phyloP scores from a whole-genome alignment of 2,797 vertebrate species.

The Sebastes taczanowskii region DNA sequence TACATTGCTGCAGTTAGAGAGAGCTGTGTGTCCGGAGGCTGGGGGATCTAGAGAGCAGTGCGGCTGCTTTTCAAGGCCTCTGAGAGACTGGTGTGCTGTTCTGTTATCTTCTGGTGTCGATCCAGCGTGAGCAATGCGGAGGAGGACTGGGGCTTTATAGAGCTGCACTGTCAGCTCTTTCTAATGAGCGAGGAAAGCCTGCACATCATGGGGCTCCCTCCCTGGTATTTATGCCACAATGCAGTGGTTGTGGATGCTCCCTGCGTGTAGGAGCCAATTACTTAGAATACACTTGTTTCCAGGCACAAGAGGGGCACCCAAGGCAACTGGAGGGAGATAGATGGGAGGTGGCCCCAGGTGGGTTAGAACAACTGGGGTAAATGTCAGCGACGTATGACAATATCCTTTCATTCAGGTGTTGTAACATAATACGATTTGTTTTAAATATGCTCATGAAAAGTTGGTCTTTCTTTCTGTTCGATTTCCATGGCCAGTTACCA shows the following conservation, averaged over 20 bases:
- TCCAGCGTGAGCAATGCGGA: conserved; percentile 73
- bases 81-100: conserved; percentile 54
- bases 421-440: background rate
- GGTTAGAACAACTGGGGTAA: background rate
- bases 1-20: conserved; percentile 50
- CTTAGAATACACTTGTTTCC: conserved; percentile 45
- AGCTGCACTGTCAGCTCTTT: conserved; percentile 76
- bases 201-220: conserved; percentile 66
- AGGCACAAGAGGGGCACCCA: conserved; percentile 24
- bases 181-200: conserved; percentile 74
- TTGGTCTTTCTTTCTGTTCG: background rate
- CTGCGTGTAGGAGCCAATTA: conserved; percentile 47
- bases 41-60: conserved; percentile 31
- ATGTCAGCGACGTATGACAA: conserved; percentile 1
- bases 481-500: conserved; percentile 55
- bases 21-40: conserved; percentile 10
- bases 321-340: conserved; percentile 1
- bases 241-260: conserved; percentile 46
- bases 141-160: conserved; percentile 60
- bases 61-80: conserved; percentile 48
- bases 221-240: conserved; percentile 65
- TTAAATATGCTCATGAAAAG: background rate
- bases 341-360: conserved; percentile 13
- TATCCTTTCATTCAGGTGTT: background rate
- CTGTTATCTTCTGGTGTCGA: conserved; percentile 69